Percentiles rank a stretch among this genome's conserved stretches.
These are phyloP conservation scores for Aphodius sticticus DNA, from an alignment of 2,888 invertebrate genomes.

Conservation along the genomic window DNA sequence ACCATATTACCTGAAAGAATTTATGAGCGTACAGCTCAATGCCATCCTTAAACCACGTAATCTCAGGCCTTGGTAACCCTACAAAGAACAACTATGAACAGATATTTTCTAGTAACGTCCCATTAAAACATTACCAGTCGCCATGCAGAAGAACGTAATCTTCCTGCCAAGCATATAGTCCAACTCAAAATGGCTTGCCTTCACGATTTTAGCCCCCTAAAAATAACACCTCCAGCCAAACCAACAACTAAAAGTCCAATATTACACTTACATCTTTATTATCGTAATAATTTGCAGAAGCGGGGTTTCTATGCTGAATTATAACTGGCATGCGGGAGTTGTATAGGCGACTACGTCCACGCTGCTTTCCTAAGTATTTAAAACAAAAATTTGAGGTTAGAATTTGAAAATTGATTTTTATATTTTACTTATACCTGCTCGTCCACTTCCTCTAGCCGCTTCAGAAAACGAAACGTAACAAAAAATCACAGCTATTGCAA, in stretches of 20 bases:
- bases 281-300: constrained; percentile 68
- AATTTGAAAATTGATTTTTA: not conserved
- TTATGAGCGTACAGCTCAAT: constrained; percentile 77
- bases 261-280: constrained; percentile 68
- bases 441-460: constrained; percentile 30
- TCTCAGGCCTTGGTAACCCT: constrained; percentile 74
- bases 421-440: constrained; percentile 6
- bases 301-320: constrained; percentile 66
- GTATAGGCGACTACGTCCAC: constrained; percentile 60
- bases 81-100: constrained; percentile 4
- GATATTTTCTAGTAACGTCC: constrained; percentile 10
- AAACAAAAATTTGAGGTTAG: not conserved
- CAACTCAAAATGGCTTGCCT: constrained; percentile 75
- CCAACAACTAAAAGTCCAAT: constrained; percentile 8
- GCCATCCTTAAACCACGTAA: constrained; percentile 81
- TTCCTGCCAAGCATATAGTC: constrained; percentile 79
- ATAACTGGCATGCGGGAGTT: constrained; percentile 65
- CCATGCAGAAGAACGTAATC: constrained; percentile 79
- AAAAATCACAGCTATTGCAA: constrained; percentile 12
- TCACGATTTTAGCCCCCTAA: constrained; percentile 75
- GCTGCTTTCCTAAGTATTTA: constrained; percentile 42
- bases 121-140: constrained; percentile 60
- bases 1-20: constrained; percentile 68
- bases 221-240: constrained; percentile 40
- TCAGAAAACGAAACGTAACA: constrained; percentile 4